Base-by-base conservation (phyloP, 2,113 vertebrate species). In the Diadophis punctatus region DNA sequence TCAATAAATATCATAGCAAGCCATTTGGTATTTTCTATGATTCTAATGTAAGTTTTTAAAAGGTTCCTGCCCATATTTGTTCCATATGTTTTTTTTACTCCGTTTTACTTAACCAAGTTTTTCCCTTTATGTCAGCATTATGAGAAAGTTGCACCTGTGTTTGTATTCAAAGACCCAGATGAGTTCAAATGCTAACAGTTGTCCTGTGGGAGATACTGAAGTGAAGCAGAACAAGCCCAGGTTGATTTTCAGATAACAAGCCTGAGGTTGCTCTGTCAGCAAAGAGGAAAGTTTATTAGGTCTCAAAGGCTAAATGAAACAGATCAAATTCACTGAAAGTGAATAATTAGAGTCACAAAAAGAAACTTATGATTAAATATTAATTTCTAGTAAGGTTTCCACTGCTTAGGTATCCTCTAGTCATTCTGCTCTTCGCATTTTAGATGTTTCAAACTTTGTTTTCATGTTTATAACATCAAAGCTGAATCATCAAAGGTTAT, bases 71-170 rank as follows among this genome's bases (percentile, higher is more conserved):
- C 92, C 88, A 55, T 92, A 92, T 92, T 14, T 60, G 46, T n/a
- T 92, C 8, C 46, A 20, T 58, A 30, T 87, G 48, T 49, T 56
- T 85, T 92, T 5, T 88, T 48, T 12, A 88, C 48, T 39, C n/a
- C 7, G 3, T 46, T 92, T 86, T n/a, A 27, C 46, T 52, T 43
- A 43, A 60, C n/a, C 53, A 86, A 43, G 23, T 86, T 90, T 92
- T 92, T 92, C 92, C 92, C 68, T 84, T 92, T 86, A 60, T 60
- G 92, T 92, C 92, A 92, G 92, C 92, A 90, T n/a, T 51, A 86
- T 55, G 51, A n/a, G 53, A 68, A 4, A 51, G 53, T 60, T 51
- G 80, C 92, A 92, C 92, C 92, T 92, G 92, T 86, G 43, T 85
- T 92, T 89, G 68, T 92, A 49, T 63, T 80, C 60, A 86, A 86